Percentiles rank a stretch among this genome's conserved stretches.
Conservation (phyloP, 2,888 invertebrate species). For the Chirona hameri region DNA sequence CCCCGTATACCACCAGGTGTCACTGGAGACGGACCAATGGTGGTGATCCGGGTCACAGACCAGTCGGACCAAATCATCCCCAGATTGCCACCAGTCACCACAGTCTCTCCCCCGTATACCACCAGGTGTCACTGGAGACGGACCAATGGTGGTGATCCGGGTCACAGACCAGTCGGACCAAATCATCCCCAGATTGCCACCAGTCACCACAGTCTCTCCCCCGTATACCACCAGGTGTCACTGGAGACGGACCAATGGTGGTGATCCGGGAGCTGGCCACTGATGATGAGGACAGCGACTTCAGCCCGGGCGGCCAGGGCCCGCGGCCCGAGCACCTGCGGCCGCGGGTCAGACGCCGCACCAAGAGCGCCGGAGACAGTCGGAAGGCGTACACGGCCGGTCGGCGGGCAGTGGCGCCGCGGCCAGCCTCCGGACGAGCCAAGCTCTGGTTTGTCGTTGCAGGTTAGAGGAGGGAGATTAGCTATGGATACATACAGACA, state of each 20-base stretch:
- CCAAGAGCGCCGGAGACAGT: conserved; percentile 2
- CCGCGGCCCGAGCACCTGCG: conserved; percentile 1
- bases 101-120: no score
- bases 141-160: not conserved
- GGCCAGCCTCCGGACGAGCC: not conserved
- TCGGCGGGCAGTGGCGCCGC: not conserved
- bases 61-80: no score
- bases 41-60: no score
- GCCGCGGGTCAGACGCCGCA: not conserved
- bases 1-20: no score
- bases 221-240: no score
- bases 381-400: not conserved
- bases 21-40: no score
- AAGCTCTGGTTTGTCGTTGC: not conserved
- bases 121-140: not conserved
- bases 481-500: no score
- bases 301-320: conserved; percentile 10
- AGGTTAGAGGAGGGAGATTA: not conserved
- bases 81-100: no score
- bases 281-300: conserved; percentile 22
- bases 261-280: conserved; percentile 3
- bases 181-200: no score
- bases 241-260: not conserved
- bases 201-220: no score
- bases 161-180: no score